Evolutionary conservation across 1,140 invertebrate genomes (phyloP).

Genomic region (Aphelenchoides avenae): DNA sequence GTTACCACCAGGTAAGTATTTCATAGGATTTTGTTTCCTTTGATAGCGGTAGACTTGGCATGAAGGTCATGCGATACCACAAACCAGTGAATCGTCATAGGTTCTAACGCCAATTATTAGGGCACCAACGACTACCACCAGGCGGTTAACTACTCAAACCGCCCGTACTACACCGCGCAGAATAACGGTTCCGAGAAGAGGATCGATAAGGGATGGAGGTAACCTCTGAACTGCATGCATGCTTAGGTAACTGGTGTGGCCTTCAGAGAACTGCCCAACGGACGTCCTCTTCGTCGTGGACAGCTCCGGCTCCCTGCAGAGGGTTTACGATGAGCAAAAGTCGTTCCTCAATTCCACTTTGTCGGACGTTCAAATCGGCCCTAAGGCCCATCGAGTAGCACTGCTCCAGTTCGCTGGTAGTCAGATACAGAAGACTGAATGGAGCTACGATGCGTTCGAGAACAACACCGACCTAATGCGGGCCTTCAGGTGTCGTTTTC

Average conservation of each 20-base stretch:
- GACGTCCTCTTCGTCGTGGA: conserved; percentile 49
- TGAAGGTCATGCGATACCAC: too few species aligned
- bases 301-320: conserved; percentile 49
- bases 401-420: conserved; percentile 50
- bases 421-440: conserved; percentile 51
- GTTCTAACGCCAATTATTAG: too few species aligned
- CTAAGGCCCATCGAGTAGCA: conserved; percentile 46
- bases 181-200: too few species aligned
- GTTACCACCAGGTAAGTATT: too few species aligned
- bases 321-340: conserved; percentile 48
- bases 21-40: too few species aligned
- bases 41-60: too few species aligned
- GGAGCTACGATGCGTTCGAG: conserved; percentile 40
- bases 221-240: neutral
- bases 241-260: conserved; percentile 8
- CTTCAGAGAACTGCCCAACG: conserved; percentile 37
- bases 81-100: too few species aligned
- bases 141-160: too few species aligned
- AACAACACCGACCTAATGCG: conserved; percentile 44
- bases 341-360: conserved; percentile 39
- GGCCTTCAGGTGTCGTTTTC: too few species aligned
- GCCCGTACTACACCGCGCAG: too few species aligned
- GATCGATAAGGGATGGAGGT: neutral
- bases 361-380: conserved; percentile 28
- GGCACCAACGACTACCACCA: too few species aligned